Base-by-base conservation (phyloP, 2,888 invertebrate genomes). In the Linnaemya vulpina region DNA sequence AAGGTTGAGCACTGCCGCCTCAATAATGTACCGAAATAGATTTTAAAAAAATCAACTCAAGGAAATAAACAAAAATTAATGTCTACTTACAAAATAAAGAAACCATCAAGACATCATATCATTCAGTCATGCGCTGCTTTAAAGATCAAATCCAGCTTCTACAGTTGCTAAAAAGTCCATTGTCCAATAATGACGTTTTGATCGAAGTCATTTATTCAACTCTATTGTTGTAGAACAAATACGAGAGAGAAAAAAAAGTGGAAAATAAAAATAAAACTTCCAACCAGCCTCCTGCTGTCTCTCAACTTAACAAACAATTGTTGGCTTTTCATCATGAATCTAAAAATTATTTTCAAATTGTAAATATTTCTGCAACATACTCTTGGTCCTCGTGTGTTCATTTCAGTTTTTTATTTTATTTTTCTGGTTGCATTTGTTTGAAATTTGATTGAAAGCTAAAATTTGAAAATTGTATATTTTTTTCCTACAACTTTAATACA, bases 131-230 rank as follows among this genome's bases (percentile, higher is more conserved):
- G 3, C 43, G 68, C 46, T 40, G 62, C 55, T 67, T 80, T 53
- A 62, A 62, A 84, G 80, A 74, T 76, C 76, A 81, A 68, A 73
- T 25, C 67, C 67, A 84, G 84, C 84, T 84, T 84, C 84, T 81
- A 82, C 85, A 82, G 85, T 85, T 85, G 78, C 82, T 82, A 79
- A 79, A 83, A 82, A 82, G 75, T 78, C 82, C 53, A 85, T 85
- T 85, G 85, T 85, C 80, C 85, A 46, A 71, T 82, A 85, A 85
- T 85, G 85, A 85, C 82, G 78, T 75, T 85, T 85, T 85, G 85
- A 85, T 85, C 78, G 85, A 82, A 85, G 75, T 82, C 82, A 85
- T 82, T 85, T 79, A 85, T 85, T 79, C 78, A 58, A 60, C 63
- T 75, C 73, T 65, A 17, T 73, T 75, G 79, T 79, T 80, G 58